A percentile compares a stretch with the other conserved stretches of the same genome.
Evolutionary conservation across 2,113 vertebrate species (phyloP).

Genomic region (rat (Rattus norvegicus)): GRCr8 NC_086021.1:81210001-81210500

Average conservation of each 20-base stretch:
- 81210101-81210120: background rate
- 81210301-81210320: background rate
- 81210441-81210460: conserved; percentile 29
- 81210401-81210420: background rate
- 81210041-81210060: background rate
- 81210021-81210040: background rate
- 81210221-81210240: background rate
- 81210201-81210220: background rate
- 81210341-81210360: background rate
- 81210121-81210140: background rate
- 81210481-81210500: background rate
- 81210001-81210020: background rate
- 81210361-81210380: background rate
- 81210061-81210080: background rate
- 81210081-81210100: background rate
- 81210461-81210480: background rate
- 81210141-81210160: background rate
- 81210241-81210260: background rate
- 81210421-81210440: background rate
- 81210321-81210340: background rate
- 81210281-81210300: background rate
- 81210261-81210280: background rate
- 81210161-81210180: background rate
- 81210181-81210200: background rate
- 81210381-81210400: background rate